Percentiles rank a stretch among this genome's conserved stretches.
These are phyloP conservation scores for Altica lythri DNA, from an alignment of 2,888 invertebrate genomes.

Conservation along the genomic window DNA sequence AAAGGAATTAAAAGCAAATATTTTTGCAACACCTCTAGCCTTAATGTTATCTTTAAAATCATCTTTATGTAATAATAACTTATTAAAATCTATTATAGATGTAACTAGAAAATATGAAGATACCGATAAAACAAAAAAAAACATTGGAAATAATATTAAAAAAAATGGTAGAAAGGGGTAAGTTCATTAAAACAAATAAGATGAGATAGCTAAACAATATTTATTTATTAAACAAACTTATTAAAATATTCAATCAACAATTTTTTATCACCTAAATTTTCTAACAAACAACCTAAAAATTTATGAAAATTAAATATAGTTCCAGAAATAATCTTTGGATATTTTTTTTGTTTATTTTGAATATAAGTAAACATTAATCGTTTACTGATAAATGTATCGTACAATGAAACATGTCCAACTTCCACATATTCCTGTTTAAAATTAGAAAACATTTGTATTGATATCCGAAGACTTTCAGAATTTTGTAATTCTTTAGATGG, in stretches of 20 bases:
- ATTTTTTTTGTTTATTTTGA: constrained; percentile 61
- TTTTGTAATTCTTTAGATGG: constrained; percentile 66
- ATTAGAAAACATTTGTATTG: constrained; percentile 77
- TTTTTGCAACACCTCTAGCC: too few relatives aligned
- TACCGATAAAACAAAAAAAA: too few relatives aligned
- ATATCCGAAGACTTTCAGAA: constrained; percentile 71
- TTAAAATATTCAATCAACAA: constrained; percentile 2
- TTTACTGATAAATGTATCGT: constrained; percentile 76
- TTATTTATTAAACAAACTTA: neutral
- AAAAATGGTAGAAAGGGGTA: too few relatives aligned
- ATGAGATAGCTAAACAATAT: neutral
- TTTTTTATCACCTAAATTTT: constrained; percentile 60
- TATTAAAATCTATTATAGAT: constrained; percentile 70
- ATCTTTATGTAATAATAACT: constrained; percentile 60
- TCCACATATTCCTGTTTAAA: constrained; percentile 67
- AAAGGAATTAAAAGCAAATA: too few relatives aligned
- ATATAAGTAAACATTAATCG: constrained; percentile 73
- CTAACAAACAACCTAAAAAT: constrained; percentile 74
- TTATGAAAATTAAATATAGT: constrained; percentile 75
- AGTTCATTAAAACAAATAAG: constrained; percentile 6
- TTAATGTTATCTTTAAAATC: constrained; percentile 62
- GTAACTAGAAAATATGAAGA: too few relatives aligned
- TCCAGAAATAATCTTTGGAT: constrained; percentile 73
- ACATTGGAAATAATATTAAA: too few relatives aligned
- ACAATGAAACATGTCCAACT: constrained; percentile 74